A percentile compares a stretch with the other conserved stretches of the same genome.
These are phyloP conservation scores for Cephalopholis sonnerati DNA, from an alignment of 2,113 vertebrate genomes.

Conservation along the genomic window DNA sequence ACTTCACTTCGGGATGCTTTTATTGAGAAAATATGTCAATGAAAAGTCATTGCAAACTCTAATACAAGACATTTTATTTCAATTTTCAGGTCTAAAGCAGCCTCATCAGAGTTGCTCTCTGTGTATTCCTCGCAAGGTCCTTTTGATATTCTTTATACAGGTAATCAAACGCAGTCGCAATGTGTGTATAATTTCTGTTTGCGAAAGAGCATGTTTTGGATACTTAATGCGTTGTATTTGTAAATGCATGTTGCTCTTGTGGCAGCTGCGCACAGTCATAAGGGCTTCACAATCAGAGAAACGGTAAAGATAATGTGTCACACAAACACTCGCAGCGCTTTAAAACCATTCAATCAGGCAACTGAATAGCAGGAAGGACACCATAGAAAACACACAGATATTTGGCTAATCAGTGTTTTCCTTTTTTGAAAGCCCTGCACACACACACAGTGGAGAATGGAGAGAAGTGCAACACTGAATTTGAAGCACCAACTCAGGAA, in stretches of 20 bases:
- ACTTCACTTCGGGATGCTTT: constrained; percentile 23
- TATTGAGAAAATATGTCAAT: constrained; percentile 32
- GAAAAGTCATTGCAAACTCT: background rate
- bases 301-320: constrained; percentile 20
- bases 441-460: background rate
- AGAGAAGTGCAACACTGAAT: background rate
- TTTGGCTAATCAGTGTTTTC: background rate
- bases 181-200: constrained; percentile 17
- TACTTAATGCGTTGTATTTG: constrained; percentile 1
- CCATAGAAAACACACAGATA: background rate
- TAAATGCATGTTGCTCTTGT: constrained; percentile 15
- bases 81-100: constrained; percentile 16
- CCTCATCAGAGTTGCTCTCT: constrained; percentile 21
- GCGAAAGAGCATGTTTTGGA: background rate
- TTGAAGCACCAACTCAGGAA: background rate
- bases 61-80: constrained; percentile 29
- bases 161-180: constrained; percentile 16
- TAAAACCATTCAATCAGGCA: constrained; percentile 18
- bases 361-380: constrained; percentile 22
- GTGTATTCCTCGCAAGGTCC: constrained; percentile 13
- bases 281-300: constrained; percentile 4
- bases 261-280: constrained; percentile 9
- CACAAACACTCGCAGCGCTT: constrained; percentile 24
- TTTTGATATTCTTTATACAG: constrained; percentile 20
- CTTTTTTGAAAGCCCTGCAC: background rate